These are phyloP conservation scores for Athene cunicularia DNA, from an alignment of 2,113 vertebrate genomes.

Conservation along the genomic window DNA sequence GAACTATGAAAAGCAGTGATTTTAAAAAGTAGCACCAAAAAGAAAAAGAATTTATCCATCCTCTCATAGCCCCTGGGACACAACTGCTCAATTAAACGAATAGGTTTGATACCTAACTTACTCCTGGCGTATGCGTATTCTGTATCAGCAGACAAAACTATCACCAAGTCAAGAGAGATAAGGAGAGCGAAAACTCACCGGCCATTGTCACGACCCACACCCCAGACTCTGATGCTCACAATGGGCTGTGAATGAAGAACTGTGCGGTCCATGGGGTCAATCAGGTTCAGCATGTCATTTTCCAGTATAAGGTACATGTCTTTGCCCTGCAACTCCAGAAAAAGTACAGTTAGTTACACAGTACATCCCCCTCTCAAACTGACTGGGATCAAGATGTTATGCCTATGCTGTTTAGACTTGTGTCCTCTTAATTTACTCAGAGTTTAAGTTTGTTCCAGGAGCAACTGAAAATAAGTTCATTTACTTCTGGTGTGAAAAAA, in stretches of 20 bases:
- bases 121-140: accelerated
- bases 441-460: background rate
- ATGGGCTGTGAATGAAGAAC: constrained; percentile 95
- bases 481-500: background rate
- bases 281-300: constrained; percentile 90
- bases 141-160: background rate
- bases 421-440: background rate
- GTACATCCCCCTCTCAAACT: background rate
- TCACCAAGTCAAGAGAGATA: background rate
- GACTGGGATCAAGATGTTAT: background rate
- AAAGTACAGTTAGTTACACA: background rate
- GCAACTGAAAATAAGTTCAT: background rate
- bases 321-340: constrained; percentile 82
- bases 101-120: background rate
- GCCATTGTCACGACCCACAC: constrained; percentile 93
- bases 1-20: background rate
- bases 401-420: background rate
- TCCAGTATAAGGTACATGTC: constrained; percentile 94
- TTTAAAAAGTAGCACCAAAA: background rate
- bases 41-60: background rate
- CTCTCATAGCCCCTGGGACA: background rate
- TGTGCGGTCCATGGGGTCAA: constrained; percentile 91
- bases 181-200: constrained; percentile 77
- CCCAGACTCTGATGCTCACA: constrained; percentile 96
- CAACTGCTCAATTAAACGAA: background rate